These are phyloP conservation scores for Pyrgilauda ruficollis DNA, from an alignment of 2,113 vertebrate genomes.

Conservation along the genomic window DNA sequence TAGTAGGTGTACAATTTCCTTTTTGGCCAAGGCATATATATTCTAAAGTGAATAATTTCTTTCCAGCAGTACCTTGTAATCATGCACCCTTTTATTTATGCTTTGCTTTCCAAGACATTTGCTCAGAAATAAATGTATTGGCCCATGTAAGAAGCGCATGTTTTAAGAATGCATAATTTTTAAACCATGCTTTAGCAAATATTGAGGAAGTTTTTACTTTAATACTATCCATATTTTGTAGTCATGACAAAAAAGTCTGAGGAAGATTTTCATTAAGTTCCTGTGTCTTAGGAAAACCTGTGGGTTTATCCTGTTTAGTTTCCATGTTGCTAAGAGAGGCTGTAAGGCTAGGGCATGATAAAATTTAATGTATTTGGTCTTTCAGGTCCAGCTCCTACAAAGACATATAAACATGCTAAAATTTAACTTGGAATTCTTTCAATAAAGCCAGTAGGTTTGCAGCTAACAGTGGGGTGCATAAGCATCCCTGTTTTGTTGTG, in stretches of 20 bases:
- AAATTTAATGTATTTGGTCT: not conserved
- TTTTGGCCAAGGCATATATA: not conserved
- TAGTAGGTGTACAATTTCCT: slow-evolving; percentile 43
- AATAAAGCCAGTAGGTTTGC: not conserved
- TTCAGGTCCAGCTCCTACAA: not conserved
- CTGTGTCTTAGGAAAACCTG: not conserved
- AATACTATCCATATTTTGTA: not conserved
- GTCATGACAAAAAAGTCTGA: not conserved
- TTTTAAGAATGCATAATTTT: not conserved
- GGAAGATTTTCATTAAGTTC: not conserved
- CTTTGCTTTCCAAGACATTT: not conserved
- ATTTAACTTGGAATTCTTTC: not conserved
- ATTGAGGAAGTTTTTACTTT: not conserved
- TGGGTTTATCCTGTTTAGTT: not conserved
- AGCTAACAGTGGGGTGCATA: not conserved
- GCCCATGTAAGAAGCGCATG: not conserved
- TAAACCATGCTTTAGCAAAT: not conserved
- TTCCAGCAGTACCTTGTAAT: not conserved
- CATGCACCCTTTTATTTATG: not conserved
- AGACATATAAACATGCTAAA: not conserved
- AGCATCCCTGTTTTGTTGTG: fast-evolving
- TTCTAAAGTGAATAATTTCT: not conserved
- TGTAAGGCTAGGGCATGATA: not conserved
- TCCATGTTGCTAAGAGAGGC: not conserved
- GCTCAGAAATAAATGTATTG: not conserved